Evolutionary conservation across 2,888 invertebrate species (phyloP).

Genomic region (Ormyrus pomaceus): DNA sequence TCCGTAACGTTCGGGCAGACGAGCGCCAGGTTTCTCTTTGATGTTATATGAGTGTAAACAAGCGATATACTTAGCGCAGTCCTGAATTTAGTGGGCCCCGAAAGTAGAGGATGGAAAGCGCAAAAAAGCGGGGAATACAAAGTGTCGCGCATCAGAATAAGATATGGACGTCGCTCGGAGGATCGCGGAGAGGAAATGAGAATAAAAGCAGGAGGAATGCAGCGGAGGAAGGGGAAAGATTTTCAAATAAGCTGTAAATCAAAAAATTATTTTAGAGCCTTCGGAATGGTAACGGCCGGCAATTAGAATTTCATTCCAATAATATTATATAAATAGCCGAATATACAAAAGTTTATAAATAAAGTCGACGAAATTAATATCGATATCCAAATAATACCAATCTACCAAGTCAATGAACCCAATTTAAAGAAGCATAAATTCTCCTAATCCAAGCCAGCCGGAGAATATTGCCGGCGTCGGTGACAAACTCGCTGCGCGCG

Average conservation of each 20-base stretch:
- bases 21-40: constrained; percentile 58
- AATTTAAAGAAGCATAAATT: too few relatives aligned
- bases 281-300: too few relatives aligned
- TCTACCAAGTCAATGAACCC: too few relatives aligned
- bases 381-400: too few relatives aligned
- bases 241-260: background rate
- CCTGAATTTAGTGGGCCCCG: constrained; percentile 21
- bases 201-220: background rate
- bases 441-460: too few relatives aligned
- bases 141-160: constrained; percentile 17
- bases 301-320: too few relatives aligned
- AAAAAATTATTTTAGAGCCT: too few relatives aligned
- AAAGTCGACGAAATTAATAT: too few relatives aligned
- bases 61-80: constrained; percentile 65
- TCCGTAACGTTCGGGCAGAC: constrained; percentile 17
- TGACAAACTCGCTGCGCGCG: too few relatives aligned
- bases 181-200: background rate
- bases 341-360: too few relatives aligned
- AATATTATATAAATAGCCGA: too few relatives aligned
- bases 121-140: constrained; percentile 44
- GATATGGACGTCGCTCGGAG: constrained; percentile 14
- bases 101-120: constrained; percentile 37
- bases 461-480: too few relatives aligned
- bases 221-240: background rate
- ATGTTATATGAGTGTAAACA: constrained; percentile 73